Conservation (phyloP, 2,888 invertebrate genomes). For the Tryphoninae sp. region DNA sequence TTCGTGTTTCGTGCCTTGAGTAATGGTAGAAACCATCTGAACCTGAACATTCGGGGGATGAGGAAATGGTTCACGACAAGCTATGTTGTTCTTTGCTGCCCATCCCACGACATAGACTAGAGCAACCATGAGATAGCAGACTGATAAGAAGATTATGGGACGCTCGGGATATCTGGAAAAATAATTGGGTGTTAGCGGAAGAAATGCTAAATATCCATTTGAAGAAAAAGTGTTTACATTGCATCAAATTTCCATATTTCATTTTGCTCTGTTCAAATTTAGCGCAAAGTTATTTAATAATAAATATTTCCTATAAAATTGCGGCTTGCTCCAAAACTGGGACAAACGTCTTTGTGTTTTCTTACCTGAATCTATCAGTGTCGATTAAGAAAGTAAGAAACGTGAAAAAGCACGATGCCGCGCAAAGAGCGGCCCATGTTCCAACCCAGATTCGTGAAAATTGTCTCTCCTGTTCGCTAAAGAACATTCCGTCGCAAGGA, state of each 20-base stretch:
- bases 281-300: neutral
- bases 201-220: neutral
- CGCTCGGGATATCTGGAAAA: conserved; percentile 94
- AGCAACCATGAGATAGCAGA: conserved; percentile 97
- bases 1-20: conserved; percentile 93
- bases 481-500: conserved; percentile 96
- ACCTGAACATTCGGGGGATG: conserved; percentile 87
- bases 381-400: conserved; percentile 97
- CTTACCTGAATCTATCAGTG: conserved; percentile 90
- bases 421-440: conserved; percentile 95
- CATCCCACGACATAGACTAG: conserved; percentile 94
- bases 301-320: conserved; percentile 10
- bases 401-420: conserved; percentile 95
- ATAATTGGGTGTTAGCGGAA: neutral
- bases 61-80: conserved; percentile 91
- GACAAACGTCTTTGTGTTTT: neutral
- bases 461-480: conserved; percentile 89
- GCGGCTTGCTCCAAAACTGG: conserved; percentile 1
- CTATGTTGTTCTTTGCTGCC: conserved; percentile 90
- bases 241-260: too few relatives aligned
- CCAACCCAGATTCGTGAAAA: conserved; percentile 96
- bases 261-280: too few relatives aligned
- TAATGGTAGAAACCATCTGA: conserved; percentile 91
- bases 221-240: neutral
- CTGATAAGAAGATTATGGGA: conserved; percentile 97